Conservation (phyloP, 2,888 invertebrate species). For the Cephus pulcher region DNA sequence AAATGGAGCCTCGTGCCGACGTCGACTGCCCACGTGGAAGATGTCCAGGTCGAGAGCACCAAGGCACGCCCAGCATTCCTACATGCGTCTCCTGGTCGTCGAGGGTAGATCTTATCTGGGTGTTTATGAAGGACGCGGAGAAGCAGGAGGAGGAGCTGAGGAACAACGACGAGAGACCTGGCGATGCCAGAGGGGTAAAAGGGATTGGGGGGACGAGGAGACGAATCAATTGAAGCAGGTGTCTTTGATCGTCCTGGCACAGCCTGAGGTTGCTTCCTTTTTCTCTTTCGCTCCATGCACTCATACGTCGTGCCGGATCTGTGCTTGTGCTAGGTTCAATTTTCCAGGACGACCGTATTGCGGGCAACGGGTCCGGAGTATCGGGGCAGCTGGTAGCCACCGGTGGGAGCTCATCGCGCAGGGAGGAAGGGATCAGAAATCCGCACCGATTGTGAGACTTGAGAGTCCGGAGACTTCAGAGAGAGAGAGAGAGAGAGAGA, state of each 20-base stretch:
- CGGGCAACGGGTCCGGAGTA: too few species aligned
- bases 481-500: neutral
- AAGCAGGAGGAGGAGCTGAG: slow-evolving; percentile 17
- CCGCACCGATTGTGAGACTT: too few species aligned
- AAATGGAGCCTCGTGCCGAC: slow-evolving; percentile 17
- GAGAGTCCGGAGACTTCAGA: neutral
- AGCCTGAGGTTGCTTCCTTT: too few species aligned
- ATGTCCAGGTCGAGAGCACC: slow-evolving; percentile 24
- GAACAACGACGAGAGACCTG: too few species aligned
- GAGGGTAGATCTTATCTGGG: slow-evolving; percentile 22
- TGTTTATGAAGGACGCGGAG: slow-evolving; percentile 1
- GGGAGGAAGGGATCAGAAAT: neutral
- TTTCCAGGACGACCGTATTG: too few species aligned
- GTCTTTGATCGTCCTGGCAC: too few species aligned
- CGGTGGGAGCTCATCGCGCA: neutral
- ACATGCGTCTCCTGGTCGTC: too few species aligned
- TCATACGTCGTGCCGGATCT: too few species aligned
- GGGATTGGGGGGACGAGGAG: slow-evolving; percentile 5
- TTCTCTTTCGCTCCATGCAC: too few species aligned
- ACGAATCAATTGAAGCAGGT: slow-evolving; percentile 10
- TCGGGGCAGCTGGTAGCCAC: neutral
- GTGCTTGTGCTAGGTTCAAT: too few species aligned
- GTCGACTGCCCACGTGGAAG: slow-evolving; percentile 34
- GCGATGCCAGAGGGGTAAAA: neutral
- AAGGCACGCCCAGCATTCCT: slow-evolving; percentile 35